Base-by-base conservation (phyloP, 2,797 vertebrate genomes). In the Sarcoramphus papa region DNA sequence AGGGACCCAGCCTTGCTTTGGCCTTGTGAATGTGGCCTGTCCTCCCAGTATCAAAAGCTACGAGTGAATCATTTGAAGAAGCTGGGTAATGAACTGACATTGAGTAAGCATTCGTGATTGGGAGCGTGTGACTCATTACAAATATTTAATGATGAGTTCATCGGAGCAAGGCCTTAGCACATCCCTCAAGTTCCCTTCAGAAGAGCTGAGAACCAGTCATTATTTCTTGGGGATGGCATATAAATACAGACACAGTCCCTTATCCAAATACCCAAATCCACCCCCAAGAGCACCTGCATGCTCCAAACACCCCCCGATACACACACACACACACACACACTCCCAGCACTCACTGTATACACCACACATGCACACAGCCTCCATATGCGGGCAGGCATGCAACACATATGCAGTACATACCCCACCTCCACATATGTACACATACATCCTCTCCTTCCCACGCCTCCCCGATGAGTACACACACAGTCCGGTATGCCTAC, bases 271-370 rank as follows among this genome's bases (percentile, higher is more conserved):
- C 35, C 56, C 51, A 48, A 54, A 88, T 6, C 33, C 47, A 31
- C 8, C 50, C 11, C 24, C 20, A 12, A 6, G 28, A 65, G 12
- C 40, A 33, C 19, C 43, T 0, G 18, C 23, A 5, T 2, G 3
- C 43, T 17, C 35, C 70, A 16, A n/a, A 22, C 56, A 12, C 21
- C 43, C 41, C n/a, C 54, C 1, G 3, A 20, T 40, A 27, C 31
- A 54, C 53, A 31, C 53, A 19, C 12, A 11, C 33, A 37, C 35
- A 37, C 37, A 4, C 8, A 6, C 10, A 7, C 25, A 9, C 6
- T 4, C 31, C 2, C 33, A 19, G 37, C 21, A 0, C 54, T 51
- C 4, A 1, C 50, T 8, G 10, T 2, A 3, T 3, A 14, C 10
- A 5, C 31, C 48, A 16, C 24, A 6, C n/a, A 3, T 3, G 21